Conservation (phyloP, 2,888 invertebrate species). For the Lasioglossum oenotherae region DNA sequence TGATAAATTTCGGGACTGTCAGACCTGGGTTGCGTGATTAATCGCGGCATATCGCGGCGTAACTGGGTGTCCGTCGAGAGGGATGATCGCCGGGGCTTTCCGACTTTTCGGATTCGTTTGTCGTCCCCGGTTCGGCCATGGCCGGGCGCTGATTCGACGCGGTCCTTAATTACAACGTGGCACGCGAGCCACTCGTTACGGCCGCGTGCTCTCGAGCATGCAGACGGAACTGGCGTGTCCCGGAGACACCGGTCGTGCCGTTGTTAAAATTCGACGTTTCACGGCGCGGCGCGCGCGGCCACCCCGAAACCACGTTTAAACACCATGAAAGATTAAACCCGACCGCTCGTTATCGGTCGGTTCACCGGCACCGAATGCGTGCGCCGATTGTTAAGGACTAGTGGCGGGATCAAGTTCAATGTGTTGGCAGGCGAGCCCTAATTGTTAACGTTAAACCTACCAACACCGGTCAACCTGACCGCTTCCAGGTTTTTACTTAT, state of each 20-base stretch:
- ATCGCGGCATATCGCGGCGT: constrained; percentile 61
- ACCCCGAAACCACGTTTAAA: neutral
- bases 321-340: constrained; percentile 45
- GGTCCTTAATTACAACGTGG: constrained; percentile 71
- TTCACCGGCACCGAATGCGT: constrained; percentile 24
- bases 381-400: neutral
- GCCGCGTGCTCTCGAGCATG: constrained; percentile 52
- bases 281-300: neutral
- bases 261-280: constrained; percentile 50
- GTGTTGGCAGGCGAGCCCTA: too few species aligned
- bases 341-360: constrained; percentile 16
- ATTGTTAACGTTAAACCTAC: too few species aligned
- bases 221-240: constrained; percentile 54
- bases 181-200: constrained; percentile 76
- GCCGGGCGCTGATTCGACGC: constrained; percentile 56
- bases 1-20: constrained; percentile 62
- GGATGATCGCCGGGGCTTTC: constrained; percentile 60
- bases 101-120: constrained; percentile 71
- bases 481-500: too few species aligned
- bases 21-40: constrained; percentile 52
- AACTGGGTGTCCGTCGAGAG: constrained; percentile 58
- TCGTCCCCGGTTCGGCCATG: constrained; percentile 41
- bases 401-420: too few species aligned
- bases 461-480: too few species aligned
- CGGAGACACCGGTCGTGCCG: constrained; percentile 54